Base-by-base conservation (phyloP, 2,113 vertebrate genomes). In the Promerops cafer region DNA sequence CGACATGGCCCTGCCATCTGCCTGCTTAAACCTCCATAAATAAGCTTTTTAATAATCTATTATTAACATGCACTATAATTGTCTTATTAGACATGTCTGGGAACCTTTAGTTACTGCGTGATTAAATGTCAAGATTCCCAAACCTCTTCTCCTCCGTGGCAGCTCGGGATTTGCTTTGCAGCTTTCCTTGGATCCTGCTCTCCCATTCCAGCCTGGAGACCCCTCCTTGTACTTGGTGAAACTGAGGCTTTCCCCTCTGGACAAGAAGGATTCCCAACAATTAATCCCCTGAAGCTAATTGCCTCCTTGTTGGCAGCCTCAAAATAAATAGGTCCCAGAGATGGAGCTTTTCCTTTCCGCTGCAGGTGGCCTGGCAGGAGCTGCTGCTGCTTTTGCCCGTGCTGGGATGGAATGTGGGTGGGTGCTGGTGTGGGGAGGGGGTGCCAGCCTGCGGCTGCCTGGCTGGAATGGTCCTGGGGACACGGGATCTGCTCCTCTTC, bases 1-100 rank as follows among this genome's bases (percentile, higher is more conserved):
- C 31, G 11, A 56, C 50, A 13, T 28, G 70, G 59, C 85, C 71
- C 70, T 80, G 85, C 84, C 91, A 90, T 92, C 90, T 80, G 82
- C 79, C 85, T 93, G 82, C 86, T 82, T 72, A 79, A 95, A 89
- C 80, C 82, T 69, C 92, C 91, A 70, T 70, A 93, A 96, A 93
- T 75, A 94, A 81, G 64, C 89, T 89, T 94, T 90, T 94, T 87
- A 96, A 96, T 92, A 96, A 97, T 94, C 88, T 94, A 75, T 93
- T 95, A 96, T 96, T 97, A 96, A 92, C 91, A 60, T 59, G 42
- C 83, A 65, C 85, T 92, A 10, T 97, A 96, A 95, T 95, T 95
- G 94, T 97, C 96, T 90, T 87, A 83, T 96, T 95, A 95, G 91
- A 75, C 59, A 8, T 90, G 70, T 94, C 95, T 93, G 77, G 83